Percentiles rank a stretch among this genome's conserved stretches.
Conservation (phyloP, 2,888 invertebrate species). For the Galeopsomyia nigrocyanea region DNA sequence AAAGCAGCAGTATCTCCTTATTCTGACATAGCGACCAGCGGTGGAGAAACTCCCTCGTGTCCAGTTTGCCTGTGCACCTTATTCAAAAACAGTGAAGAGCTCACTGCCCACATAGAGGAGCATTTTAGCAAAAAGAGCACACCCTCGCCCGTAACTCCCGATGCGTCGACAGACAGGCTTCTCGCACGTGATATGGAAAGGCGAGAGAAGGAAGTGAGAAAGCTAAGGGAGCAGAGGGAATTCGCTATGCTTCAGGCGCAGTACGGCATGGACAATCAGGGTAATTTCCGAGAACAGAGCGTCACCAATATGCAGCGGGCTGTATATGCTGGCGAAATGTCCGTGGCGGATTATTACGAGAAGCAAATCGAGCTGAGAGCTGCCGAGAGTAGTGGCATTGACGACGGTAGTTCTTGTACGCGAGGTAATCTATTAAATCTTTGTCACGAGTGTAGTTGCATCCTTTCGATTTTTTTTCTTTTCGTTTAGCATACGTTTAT, state of each 20-base stretch:
- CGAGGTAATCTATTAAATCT: conserved; percentile 72
- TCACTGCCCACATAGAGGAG: conserved; percentile 83
- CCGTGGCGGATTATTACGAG: conserved; percentile 88
- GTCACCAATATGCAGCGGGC: conserved; percentile 85
- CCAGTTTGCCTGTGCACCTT: conserved; percentile 68
- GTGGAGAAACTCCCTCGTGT: conserved; percentile 65
- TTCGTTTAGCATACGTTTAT: conserved; percentile 8
- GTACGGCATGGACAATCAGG: conserved; percentile 92
- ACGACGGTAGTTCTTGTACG: conserved; percentile 86
- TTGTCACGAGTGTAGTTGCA: background rate
- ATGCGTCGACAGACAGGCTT: conserved; percentile 69
- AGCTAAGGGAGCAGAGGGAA: conserved; percentile 82
- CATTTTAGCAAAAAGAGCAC: conserved; percentile 76
- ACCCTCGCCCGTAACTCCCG: conserved; percentile 68
- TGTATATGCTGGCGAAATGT: conserved; percentile 88
- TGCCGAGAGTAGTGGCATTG: conserved; percentile 83
- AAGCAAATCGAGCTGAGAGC: conserved; percentile 81
- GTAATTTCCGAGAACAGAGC: conserved; percentile 83
- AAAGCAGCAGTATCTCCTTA: conserved; percentile 60
- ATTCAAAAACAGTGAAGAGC: conserved; percentile 71
- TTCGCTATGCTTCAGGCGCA: conserved; percentile 85
- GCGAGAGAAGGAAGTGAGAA: conserved; percentile 77
- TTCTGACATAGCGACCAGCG: conserved; percentile 62
- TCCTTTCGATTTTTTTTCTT: background rate
- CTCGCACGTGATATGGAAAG: conserved; percentile 73